Percentiles rank a stretch among this genome's conserved stretches.
phyloP scores from a whole-genome alignment of 2,797 vertebrate genomes.

The Amphiprion clarkii region DNA sequence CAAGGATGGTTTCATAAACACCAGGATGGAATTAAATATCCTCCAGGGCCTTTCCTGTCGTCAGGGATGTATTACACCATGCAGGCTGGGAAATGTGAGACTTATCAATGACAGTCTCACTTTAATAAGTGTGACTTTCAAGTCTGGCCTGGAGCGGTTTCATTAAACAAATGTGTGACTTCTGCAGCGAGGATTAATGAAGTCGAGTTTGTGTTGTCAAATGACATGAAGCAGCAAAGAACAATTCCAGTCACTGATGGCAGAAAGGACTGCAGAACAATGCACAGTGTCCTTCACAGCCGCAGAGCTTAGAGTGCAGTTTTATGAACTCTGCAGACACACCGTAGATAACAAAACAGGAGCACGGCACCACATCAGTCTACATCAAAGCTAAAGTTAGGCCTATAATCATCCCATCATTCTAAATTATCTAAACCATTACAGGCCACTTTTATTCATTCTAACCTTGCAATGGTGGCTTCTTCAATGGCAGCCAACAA shows the following conservation, averaged over 20 bases:
- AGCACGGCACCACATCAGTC: neutral
- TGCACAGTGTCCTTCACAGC: neutral
- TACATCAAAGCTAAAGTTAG: neutral
- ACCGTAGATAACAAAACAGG: too few relatives aligned
- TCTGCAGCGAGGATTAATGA: neutral
- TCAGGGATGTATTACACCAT: neutral
- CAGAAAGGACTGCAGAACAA: neutral
- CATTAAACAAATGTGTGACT: neutral
- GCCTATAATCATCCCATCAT: too few relatives aligned
- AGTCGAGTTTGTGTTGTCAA: neutral
- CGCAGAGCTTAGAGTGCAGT: neutral
- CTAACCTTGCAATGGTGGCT: too few relatives aligned
- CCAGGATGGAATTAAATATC: neutral
- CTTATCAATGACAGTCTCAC: neutral
- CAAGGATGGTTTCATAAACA: neutral
- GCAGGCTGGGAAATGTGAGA: neutral
- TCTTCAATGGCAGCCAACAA: too few relatives aligned
- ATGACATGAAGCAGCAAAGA: neutral
- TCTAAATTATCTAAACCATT: too few relatives aligned
- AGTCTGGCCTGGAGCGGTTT: neutral
- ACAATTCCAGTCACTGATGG: neutral
- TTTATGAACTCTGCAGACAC: neutral
- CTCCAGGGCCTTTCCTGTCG: neutral
- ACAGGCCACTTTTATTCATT: too few relatives aligned
- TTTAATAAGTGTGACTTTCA: neutral